These are phyloP conservation scores for Eumerus sabulonum DNA, from an alignment of 2,888 invertebrate genomes.

Conservation along the genomic window DNA sequence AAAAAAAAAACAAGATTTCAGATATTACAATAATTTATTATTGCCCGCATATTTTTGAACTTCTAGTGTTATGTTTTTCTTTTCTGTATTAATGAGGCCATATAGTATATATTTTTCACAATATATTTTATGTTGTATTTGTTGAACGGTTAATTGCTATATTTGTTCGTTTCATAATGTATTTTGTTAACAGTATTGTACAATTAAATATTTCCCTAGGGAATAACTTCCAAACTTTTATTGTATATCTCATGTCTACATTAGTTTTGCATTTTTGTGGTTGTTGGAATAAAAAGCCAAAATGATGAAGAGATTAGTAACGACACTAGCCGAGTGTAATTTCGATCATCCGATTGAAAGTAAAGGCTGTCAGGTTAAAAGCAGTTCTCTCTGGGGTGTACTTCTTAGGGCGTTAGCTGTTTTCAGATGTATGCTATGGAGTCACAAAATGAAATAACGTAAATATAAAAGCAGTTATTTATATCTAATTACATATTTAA, in stretches of 20 bases:
- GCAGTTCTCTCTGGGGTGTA: constrained; percentile 76
- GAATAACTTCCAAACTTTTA: background rate
- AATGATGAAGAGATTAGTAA: constrained; percentile 41
- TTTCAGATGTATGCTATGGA: constrained; percentile 76
- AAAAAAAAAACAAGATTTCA: too few relatives aligned
- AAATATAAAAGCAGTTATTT: background rate
- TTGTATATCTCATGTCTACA: constrained; percentile 22
- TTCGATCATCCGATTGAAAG: constrained; percentile 53
- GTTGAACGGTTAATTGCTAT: background rate
- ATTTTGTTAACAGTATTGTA: constrained; percentile 14
- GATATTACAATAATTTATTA: background rate
- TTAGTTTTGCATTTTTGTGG: constrained; percentile 27
- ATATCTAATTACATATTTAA: too few relatives aligned
- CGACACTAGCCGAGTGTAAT: constrained; percentile 24
- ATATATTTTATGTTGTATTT: too few relatives aligned
- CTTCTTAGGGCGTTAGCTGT: constrained; percentile 77
- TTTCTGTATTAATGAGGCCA: background rate
- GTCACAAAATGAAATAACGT: constrained; percentile 7
- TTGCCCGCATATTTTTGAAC: background rate
- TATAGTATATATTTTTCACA: too few relatives aligned
- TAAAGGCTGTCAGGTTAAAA: constrained; percentile 74
- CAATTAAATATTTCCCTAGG: constrained; percentile 15
- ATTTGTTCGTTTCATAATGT: background rate
- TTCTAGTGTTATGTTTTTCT: background rate
- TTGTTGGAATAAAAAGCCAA: constrained; percentile 39